A percentile compares a stretch with the other conserved stretches of the same genome.
Evolutionary conservation across 35 echinoderm and acorn worm genomes (phyloP).

Genomic region (Eucidaris tribuloides): DNA sequence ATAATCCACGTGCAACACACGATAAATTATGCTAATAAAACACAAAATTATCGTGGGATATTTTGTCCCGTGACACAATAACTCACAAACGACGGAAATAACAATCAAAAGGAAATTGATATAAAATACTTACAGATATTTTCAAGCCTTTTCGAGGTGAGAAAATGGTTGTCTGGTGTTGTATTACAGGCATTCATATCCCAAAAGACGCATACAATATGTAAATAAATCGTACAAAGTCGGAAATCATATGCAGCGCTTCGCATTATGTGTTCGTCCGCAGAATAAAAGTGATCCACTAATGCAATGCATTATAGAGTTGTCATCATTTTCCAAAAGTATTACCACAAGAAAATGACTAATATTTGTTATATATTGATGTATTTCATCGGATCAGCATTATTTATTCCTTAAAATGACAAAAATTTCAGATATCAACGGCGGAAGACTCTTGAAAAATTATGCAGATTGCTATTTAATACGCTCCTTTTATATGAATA

Average conservation of each 20-base stretch:
- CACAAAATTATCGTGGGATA: constrained; percentile 11
- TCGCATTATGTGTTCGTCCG: background rate
- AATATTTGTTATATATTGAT: too few species aligned
- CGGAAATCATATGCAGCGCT: background rate
- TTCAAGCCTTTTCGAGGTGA: constrained; percentile 11
- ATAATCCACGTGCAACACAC: constrained; percentile 80
- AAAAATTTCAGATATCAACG: too few species aligned
- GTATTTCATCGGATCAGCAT: too few species aligned
- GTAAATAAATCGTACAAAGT: background rate
- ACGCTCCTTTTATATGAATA: too few species aligned
- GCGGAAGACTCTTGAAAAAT: too few species aligned
- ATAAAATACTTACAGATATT: constrained; percentile 31
- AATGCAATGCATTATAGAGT: too few species aligned
- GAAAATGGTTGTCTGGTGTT: constrained; percentile 27
- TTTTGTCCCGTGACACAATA: background rate
- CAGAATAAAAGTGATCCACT: background rate
- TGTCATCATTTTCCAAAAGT: too few species aligned
- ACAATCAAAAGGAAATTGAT: background rate
- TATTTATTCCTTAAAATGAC: too few species aligned
- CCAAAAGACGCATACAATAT: constrained; percentile 12
- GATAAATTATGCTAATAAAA: constrained; percentile 96
- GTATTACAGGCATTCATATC: constrained; percentile 25
- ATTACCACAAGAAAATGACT: too few species aligned
- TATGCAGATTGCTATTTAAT: too few species aligned
- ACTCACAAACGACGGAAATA: background rate